Evolutionary conservation across 2,113 vertebrate species (phyloP).

Genomic region (Aptenodytes patagonicus): DNA sequence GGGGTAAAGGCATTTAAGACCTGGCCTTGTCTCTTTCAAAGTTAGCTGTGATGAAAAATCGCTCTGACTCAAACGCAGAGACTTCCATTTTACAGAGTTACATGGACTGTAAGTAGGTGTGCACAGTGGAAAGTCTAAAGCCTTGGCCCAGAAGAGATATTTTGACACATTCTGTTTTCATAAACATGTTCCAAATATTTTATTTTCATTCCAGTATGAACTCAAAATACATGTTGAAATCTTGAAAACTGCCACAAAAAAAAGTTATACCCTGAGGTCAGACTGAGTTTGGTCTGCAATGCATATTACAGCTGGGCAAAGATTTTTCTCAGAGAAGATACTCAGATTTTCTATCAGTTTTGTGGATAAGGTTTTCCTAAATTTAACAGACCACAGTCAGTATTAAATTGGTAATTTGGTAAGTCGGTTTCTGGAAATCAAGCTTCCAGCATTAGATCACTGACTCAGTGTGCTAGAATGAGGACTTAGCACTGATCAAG

Average conservation of each 20-base stretch:
- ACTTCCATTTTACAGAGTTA: not conserved
- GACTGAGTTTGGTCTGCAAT: not conserved
- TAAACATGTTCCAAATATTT: not conserved
- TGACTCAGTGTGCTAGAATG: not conserved
- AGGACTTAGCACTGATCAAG: not conserved
- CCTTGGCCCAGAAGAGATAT: not conserved
- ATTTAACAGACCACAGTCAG: not conserved
- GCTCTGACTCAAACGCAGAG: not conserved
- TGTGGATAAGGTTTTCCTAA: not conserved
- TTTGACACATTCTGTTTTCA: not conserved
- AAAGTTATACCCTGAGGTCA: not conserved
- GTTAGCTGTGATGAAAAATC: not conserved
- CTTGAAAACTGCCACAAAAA: not conserved
- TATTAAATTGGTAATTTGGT: not conserved
- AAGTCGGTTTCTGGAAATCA: not conserved
- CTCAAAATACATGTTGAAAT: not conserved
- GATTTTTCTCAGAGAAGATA: not conserved
- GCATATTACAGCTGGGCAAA: not conserved
- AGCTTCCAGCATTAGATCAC: not conserved
- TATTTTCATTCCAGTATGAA: not conserved
- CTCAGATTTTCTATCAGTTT: not conserved
- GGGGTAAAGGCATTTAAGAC: not conserved
- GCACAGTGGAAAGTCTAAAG: not conserved
- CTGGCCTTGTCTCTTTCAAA: not conserved
- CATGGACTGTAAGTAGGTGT: not conserved